These are phyloP conservation scores for Hirundichthys speculiger DNA, from an alignment of 2,113 vertebrate genomes.

Conservation along the genomic window DNA sequence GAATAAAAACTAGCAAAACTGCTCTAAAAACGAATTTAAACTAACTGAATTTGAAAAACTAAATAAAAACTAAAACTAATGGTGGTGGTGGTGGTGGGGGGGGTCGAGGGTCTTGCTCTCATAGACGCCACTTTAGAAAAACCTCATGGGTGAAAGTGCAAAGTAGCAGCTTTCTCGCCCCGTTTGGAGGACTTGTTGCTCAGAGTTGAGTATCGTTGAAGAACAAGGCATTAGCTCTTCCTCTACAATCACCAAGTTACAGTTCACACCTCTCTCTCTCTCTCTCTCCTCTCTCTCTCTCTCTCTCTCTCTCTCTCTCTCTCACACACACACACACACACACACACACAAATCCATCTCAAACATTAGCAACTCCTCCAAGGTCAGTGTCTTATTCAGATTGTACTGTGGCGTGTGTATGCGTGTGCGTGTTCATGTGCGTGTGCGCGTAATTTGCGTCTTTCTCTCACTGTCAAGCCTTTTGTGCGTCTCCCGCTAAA, in stretches of 20 bases:
- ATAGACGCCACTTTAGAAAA: constrained; percentile 7
- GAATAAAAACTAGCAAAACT: too few species aligned
- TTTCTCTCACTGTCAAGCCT: constrained; percentile 88
- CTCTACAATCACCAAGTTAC: constrained; percentile 3
- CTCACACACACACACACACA: constrained; percentile 11
- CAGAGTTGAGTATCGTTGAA: constrained; percentile 4
- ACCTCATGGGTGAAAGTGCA: constrained; percentile 3
- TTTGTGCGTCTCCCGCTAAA: constrained; percentile 95
- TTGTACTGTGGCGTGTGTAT: neutral
- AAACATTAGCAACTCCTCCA: constrained; percentile 17
- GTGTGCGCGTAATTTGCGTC: constrained; percentile 4
- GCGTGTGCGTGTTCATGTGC: too few species aligned
- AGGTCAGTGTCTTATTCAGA: constrained; percentile 52
- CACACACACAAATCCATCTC: constrained; percentile 3
- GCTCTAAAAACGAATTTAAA: too few species aligned
- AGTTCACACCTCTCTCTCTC: constrained; percentile 16
- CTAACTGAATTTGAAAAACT: too few species aligned
- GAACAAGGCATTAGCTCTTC: constrained; percentile 15
- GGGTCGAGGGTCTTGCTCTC: too few species aligned
- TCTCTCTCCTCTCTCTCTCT: too few species aligned
- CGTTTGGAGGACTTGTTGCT: neutral
- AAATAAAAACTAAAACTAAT: too few species aligned
- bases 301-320: too few species aligned
- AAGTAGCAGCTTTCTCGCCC: neutral
- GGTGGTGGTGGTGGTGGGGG: too few species aligned